Evolutionary conservation across 2,113 vertebrate species (phyloP).

Genomic region (Camelus dromedarius): DNA sequence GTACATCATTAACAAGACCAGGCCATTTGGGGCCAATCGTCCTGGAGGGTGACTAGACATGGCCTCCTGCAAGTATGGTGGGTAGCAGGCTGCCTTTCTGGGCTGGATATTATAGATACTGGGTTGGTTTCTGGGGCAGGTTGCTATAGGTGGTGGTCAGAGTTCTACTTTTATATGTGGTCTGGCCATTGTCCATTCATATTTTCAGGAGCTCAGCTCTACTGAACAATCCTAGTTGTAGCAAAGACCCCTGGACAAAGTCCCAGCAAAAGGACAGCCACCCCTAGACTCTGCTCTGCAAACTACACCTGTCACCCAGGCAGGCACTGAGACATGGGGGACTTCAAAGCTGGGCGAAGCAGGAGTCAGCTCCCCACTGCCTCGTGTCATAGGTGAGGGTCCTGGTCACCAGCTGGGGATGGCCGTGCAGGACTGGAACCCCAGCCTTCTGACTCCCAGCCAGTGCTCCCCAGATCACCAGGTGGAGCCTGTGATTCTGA

Average conservation of each 20-base stretch:
- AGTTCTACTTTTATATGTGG: background rate
- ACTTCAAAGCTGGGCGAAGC: background rate
- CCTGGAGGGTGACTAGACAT: background rate
- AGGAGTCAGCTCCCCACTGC: background rate
- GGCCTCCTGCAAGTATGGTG: background rate
- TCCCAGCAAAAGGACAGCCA: background rate
- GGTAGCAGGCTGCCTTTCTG: background rate
- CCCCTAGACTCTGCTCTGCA: background rate
- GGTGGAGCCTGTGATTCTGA: background rate
- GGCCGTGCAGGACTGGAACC: rapidly evolving
- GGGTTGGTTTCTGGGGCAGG: background rate
- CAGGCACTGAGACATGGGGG: background rate
- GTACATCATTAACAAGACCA: background rate
- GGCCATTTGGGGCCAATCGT: background rate
- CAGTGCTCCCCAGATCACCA: background rate
- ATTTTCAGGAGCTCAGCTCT: background rate
- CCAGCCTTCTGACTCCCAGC: no score
- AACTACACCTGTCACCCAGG: background rate
- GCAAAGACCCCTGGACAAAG: background rate
- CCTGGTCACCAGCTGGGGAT: background rate
- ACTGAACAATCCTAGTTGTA: background rate
- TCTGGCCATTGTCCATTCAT: background rate
- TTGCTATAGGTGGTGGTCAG: background rate
- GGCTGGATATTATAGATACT: background rate
- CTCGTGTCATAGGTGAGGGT: background rate